phyloP scores from a whole-genome alignment of 2,113 vertebrate genomes.

The Chlorocebus sabaeus region DNA sequence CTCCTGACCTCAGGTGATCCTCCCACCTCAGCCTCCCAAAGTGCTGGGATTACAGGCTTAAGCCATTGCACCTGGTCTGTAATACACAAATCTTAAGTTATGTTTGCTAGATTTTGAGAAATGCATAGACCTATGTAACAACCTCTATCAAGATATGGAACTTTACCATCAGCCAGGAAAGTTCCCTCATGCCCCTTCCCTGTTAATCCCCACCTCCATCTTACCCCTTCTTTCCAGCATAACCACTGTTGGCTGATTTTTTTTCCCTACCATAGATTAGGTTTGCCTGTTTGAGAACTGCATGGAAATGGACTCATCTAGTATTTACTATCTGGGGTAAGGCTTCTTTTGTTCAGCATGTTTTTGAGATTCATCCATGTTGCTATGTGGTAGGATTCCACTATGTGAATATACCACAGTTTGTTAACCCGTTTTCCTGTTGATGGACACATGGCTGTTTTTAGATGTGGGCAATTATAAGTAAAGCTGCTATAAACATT shows the following conservation, averaged over 20 bases:
- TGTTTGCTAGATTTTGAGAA: slow-evolving; percentile 38
- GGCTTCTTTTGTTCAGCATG: background rate
- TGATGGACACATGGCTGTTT: background rate
- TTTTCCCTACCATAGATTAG: background rate
- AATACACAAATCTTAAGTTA: background rate
- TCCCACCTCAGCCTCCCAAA: too few species aligned
- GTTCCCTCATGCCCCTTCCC: background rate
- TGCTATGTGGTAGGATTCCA: background rate
- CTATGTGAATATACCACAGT: background rate
- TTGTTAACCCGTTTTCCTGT: slow-evolving; percentile 4
- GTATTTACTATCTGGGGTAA: background rate
- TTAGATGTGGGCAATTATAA: background rate
- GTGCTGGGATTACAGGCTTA: too few species aligned
- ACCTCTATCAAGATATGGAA: background rate
- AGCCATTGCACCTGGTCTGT: too few species aligned
- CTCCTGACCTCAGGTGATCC: too few species aligned
- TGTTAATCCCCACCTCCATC: background rate
- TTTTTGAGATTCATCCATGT: slow-evolving; percentile 20
- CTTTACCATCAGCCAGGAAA: background rate
- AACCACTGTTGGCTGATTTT: background rate
- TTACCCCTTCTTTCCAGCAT: background rate
- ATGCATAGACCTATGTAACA: background rate
- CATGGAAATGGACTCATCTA: background rate
- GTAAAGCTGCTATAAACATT: background rate
- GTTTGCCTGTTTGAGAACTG: background rate